Evolutionary conservation across 2,797 vertebrate species (phyloP).

Genomic region (Meriones psammophilus): DNA sequence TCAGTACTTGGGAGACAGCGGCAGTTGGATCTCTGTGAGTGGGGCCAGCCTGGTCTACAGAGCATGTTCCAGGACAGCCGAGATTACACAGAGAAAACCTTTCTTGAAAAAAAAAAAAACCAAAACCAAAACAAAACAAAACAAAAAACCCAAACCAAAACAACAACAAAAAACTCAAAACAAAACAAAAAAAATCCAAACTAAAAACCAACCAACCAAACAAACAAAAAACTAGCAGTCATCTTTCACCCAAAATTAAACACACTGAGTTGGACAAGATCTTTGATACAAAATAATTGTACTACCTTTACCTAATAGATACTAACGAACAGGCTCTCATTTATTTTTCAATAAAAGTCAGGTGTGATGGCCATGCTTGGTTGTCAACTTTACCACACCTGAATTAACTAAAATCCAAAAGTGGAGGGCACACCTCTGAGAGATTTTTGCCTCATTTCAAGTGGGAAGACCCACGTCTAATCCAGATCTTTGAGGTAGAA

Average conservation of each 20-base stretch:
- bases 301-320: constrained; percentile 9
- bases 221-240: not conserved
- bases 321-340: constrained; percentile 42
- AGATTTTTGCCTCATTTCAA: not conserved
- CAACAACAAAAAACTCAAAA: too few species aligned
- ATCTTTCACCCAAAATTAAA: constrained; percentile 54
- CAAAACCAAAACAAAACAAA: too few species aligned
- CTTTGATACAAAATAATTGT: not conserved
- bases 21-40: too few species aligned
- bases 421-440: not conserved
- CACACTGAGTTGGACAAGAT: not conserved
- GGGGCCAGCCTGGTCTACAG: too few species aligned
- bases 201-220: too few species aligned
- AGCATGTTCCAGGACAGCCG: too few species aligned
- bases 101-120: too few species aligned
- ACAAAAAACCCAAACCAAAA: too few species aligned
- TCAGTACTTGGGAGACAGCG: too few species aligned
- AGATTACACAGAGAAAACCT: too few species aligned
- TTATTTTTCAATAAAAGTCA: constrained; percentile 9
- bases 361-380: not conserved
- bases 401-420: not conserved
- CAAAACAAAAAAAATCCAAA: not conserved
- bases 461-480: not conserved
- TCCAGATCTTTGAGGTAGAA: not conserved
- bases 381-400: not conserved